These are phyloP conservation scores for Podarcis siculus DNA, from an alignment of 2,797 vertebrate genomes.

Conservation along the genomic window DNA sequence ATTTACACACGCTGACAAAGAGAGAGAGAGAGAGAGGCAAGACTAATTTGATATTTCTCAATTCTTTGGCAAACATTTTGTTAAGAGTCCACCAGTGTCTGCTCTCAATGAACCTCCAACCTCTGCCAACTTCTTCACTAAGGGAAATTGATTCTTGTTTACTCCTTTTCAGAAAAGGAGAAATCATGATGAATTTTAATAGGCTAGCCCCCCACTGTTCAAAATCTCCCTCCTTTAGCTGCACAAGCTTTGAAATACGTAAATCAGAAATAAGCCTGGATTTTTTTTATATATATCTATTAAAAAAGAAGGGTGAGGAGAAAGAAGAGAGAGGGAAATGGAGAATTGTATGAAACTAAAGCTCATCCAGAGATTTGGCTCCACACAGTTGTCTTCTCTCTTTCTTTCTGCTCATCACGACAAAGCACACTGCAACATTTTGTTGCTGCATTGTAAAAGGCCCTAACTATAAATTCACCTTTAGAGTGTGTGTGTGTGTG, in stretches of 20 bases:
- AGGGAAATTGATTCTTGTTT: constrained; percentile 74
- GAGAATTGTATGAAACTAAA: constrained; percentile 58
- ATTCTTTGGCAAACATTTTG: constrained; percentile 49
- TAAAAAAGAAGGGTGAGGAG: constrained; percentile 46
- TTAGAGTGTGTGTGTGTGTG: constrained; percentile 3
- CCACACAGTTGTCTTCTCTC: constrained; percentile 20
- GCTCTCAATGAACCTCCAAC: constrained; percentile 56
- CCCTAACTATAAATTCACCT: constrained; percentile 55
- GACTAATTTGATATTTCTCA: constrained; percentile 43
- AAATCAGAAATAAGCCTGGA: constrained; percentile 66
- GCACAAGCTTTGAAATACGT: constrained; percentile 68
- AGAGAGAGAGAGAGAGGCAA: constrained; percentile 27
- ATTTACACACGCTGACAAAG: background rate
- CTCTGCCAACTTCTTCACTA: constrained; percentile 59
- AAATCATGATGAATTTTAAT: constrained; percentile 71
- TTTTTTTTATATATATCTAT: constrained; percentile 48
- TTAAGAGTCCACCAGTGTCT: constrained; percentile 45
- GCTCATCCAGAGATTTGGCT: constrained; percentile 52
- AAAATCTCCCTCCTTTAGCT: constrained; percentile 67
- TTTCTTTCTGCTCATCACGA: constrained; percentile 47
- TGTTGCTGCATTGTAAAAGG: constrained; percentile 48
- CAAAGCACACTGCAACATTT: constrained; percentile 43
- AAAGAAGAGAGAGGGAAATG: constrained; percentile 3
- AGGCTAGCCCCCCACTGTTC: constrained; percentile 61
- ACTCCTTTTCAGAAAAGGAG: constrained; percentile 61